A percentile compares a stretch with the other conserved stretches of the same genome.
Evolutionary conservation across 2,797 vertebrate genomes (phyloP).

Genomic region (Limnodromus scolopaceus): DNA sequence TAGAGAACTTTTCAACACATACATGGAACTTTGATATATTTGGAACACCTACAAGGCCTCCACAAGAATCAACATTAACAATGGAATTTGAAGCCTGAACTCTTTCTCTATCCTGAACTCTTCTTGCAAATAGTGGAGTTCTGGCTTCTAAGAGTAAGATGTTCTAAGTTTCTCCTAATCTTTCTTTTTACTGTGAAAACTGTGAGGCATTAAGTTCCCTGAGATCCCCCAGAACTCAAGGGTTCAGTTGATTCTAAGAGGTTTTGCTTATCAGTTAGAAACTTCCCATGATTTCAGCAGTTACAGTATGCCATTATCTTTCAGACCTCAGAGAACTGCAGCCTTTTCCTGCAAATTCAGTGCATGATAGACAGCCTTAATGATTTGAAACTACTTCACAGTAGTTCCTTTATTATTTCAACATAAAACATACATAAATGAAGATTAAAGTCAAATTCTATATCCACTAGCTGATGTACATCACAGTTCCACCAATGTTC

Average conservation of each 20-base stretch:
- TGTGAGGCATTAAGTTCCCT: neutral
- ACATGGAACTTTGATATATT: neutral
- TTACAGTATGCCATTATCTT: neutral
- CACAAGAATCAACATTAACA: neutral
- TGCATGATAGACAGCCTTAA: neutral
- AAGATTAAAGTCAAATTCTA: neutral
- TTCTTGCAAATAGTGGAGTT: neutral
- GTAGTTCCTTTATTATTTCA: slow-evolving; percentile 6
- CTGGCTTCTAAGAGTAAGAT: neutral
- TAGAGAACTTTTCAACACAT: neutral
- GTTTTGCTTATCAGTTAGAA: neutral
- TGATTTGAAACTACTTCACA: neutral
- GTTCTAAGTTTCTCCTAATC: neutral
- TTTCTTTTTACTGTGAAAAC: neutral
- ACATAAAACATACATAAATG: neutral
- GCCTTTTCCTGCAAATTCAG: neutral
- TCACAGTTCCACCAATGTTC: neutral
- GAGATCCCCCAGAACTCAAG: neutral
- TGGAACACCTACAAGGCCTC: neutral
- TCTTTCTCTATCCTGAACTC: neutral
- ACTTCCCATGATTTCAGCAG: neutral
- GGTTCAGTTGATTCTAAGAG: neutral
- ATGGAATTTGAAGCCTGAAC: neutral
- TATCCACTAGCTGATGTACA: neutral
- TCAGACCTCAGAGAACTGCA: neutral